Conservation (phyloP, 2,888 invertebrate species). For the Thera obeliscata region DNA sequence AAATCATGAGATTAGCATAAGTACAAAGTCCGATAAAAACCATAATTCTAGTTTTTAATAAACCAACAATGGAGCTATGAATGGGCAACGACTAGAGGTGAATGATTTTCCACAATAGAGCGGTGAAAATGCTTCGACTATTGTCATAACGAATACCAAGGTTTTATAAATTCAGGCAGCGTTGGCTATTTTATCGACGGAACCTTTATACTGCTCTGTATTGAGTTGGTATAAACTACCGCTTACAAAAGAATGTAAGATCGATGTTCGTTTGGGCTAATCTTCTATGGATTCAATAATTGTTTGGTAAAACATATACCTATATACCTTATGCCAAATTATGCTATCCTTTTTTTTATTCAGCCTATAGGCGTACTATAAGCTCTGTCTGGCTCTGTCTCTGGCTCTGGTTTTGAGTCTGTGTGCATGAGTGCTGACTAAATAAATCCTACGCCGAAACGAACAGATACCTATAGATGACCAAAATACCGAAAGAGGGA, state of each 20-base stretch:
- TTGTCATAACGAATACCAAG: slow-evolving; percentile 24
- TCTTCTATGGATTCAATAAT: too few relatives aligned
- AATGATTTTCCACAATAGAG: slow-evolving; percentile 34
- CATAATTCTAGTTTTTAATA: slow-evolving; percentile 24
- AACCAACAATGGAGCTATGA: slow-evolving; percentile 35
- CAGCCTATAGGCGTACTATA: too few relatives aligned
- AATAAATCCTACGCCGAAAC: too few relatives aligned
- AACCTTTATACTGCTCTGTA: not conserved
- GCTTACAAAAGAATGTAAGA: not conserved
- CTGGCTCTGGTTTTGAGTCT: too few relatives aligned
- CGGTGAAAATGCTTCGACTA: slow-evolving; percentile 37
- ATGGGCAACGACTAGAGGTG: slow-evolving; percentile 35
- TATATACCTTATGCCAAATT: too few relatives aligned
- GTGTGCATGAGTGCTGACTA: too few relatives aligned
- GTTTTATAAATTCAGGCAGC: slow-evolving; percentile 24
- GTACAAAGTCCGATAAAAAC: slow-evolving; percentile 9
- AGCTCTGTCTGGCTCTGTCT: too few relatives aligned
- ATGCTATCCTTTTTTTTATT: too few relatives aligned
- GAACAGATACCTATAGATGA: too few relatives aligned
- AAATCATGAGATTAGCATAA: not conserved
- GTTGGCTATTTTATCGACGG: slow-evolving; percentile 8
- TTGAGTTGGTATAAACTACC: not conserved
- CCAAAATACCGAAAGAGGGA: too few relatives aligned
- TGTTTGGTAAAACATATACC: too few relatives aligned
- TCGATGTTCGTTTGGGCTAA: not conserved